These are phyloP conservation scores for Tokudaia muenninki DNA, from an alignment of 2,797 vertebrate species.

Conservation along the genomic window DNA sequence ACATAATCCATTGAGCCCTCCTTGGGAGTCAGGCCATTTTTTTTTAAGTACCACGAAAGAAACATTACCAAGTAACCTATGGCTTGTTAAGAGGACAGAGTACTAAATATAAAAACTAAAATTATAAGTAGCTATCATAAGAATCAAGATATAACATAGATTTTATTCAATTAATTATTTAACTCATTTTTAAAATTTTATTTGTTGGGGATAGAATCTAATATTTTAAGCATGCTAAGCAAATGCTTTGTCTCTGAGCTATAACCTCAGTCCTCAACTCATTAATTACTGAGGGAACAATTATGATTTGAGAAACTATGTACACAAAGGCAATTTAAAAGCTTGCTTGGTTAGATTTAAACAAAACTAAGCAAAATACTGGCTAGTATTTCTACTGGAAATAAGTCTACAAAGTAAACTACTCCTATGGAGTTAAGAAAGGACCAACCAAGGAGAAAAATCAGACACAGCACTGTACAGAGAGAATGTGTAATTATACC, in stretches of 20 bases:
- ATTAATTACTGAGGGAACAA: constrained; percentile 32
- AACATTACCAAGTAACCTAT: not conserved
- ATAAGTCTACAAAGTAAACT: constrained; percentile 43
- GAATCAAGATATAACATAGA: not conserved
- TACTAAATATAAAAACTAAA: constrained; percentile 36
- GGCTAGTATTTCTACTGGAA: constrained; percentile 54
- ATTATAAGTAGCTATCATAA: not conserved
- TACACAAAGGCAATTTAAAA: not conserved
- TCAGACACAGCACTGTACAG: not conserved
- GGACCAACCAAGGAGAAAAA: constrained; percentile 28
- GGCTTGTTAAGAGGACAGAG: not conserved
- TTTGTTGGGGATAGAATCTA: not conserved
- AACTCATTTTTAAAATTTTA: not conserved
- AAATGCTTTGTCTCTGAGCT: not conserved
- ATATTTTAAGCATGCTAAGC: not conserved
- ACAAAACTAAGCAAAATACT: not conserved
- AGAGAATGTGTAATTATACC: not conserved
- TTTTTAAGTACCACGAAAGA: constrained; percentile 15
- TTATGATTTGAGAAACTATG: not conserved
- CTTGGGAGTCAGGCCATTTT: not conserved
- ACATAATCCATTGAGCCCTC: not conserved
- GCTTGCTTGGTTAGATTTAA: not conserved
- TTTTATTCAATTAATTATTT: constrained; percentile 52
- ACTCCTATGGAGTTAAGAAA: constrained; percentile 19
- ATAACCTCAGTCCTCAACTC: not conserved